Conservation (phyloP, 2,113 vertebrate genomes). For the Chaenogobius annularis region DNA sequence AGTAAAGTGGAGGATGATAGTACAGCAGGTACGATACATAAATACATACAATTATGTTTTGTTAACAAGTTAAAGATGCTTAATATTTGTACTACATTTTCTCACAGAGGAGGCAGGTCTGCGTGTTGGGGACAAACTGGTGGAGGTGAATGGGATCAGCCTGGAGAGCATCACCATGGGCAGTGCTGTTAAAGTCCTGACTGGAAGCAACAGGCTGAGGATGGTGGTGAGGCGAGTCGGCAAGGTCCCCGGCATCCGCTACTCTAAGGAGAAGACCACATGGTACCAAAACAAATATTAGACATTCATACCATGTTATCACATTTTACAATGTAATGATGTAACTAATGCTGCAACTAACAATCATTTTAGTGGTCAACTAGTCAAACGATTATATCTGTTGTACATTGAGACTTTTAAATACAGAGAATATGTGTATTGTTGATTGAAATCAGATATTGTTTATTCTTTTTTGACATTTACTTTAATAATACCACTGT, state of each 20-base stretch:
- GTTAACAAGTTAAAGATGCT: not conserved
- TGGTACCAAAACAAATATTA: slow-evolving; percentile 76
- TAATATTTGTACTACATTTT: not conserved
- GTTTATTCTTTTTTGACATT: too few relatives aligned
- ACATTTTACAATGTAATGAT: not conserved
- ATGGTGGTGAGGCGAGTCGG: slow-evolving; percentile 93
- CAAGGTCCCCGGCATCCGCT: slow-evolving; percentile 92
- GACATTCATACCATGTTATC: not conserved
- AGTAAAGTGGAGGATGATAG: slow-evolving; percentile 93
- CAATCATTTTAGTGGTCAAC: too few relatives aligned
- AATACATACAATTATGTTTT: not conserved
- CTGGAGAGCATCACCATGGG: slow-evolving; percentile 96
- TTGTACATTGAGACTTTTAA: too few relatives aligned
- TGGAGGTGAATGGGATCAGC: slow-evolving; percentile 91
- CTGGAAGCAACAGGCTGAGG: slow-evolving; percentile 88
- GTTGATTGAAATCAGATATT: too few relatives aligned
- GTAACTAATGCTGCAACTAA: not conserved
- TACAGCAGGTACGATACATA: slow-evolving; percentile 78
- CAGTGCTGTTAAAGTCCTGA: slow-evolving; percentile 89
- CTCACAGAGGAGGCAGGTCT: slow-evolving; percentile 84
- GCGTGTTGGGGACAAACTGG: slow-evolving; percentile 91
- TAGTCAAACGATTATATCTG: too few relatives aligned
- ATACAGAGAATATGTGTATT: too few relatives aligned
- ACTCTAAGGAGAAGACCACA: slow-evolving; percentile 94
- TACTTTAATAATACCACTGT: too few relatives aligned